Evolutionary conservation across 1,140 invertebrate genomes (phyloP), one percentile per base, ranked within the genome.

Genomic region (Augochlora pura): DNA sequence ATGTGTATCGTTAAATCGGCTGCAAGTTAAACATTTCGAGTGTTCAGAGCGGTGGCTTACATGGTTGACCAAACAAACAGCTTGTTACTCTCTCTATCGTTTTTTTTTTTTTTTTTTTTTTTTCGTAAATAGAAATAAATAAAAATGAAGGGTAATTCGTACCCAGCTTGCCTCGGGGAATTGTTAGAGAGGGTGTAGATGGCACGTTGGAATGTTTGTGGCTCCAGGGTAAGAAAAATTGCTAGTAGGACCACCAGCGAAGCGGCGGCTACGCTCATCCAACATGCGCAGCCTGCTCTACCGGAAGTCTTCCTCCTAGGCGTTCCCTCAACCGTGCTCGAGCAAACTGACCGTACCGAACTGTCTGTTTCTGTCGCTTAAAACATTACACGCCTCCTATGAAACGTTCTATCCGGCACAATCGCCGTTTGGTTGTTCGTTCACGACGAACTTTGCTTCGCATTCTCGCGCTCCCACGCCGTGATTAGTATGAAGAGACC

Each of bases 151-250:
- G 82, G 83, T 84, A 84, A 77, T 66, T 91, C 91, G 91, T 93
- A 93, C 91, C 90, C 91, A 90, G 91, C 71, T 88, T 92, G 89
- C 88, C 87, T 90, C 81, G 90, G 85, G 88, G 86, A 83, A 90
- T 90, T 87, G 88, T 90, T 92, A 89, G 91, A 90, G 78, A 91
- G 85, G 79, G 86, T 89, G 87, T 85, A 84, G 89, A 88, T 86
- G 87, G 85, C 85, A 80, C 85, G 89, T 77, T 85, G 85, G 65
- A 91, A 88, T 84, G 81, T 86, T 88, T 85, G 89, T 82, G 91
- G 91, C 83, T 92, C 91, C 92, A 92, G 81, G 84, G 87, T 86
- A 90, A 92, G 85, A 89, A 91, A 87, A 87, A 93, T 82, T 84
- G 91, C 91, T 88, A 92, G 79, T 78, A 92, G 84, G 82, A 88